Base-by-base conservation (phyloP, 2,113 vertebrate species). In the Diphyllodes magnificus region DNA sequence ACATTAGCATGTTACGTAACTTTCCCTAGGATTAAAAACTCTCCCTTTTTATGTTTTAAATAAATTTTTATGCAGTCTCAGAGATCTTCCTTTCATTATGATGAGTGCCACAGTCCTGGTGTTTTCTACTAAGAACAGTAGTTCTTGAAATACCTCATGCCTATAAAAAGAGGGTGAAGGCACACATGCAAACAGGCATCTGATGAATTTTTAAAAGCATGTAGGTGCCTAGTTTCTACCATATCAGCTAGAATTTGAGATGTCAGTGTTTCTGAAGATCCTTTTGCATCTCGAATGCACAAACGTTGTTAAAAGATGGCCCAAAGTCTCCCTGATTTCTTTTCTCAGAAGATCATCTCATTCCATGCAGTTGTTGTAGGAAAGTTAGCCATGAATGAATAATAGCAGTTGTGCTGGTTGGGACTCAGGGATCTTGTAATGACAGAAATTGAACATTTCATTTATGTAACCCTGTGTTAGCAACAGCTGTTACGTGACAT, bases 391-490 rank as follows among this genome's bases (percentile, higher is more conserved):
- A 50, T 88, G 60, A 96, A 94, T 83, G 90, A 86, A 71, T 85
- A 95, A 92, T 50, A 66, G 88, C 60, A 81, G 44, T 84, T 23
- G 0, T 79, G 90, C 86, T 92, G 88, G 39, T 75, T 68, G 72
- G 69, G 72, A 88, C 72, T 44, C 61, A 35, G 90, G 79, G 44
- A 64, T 80, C 85, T 86, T 66, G 69, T 86, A 93, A 78, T 71
- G 77, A 93, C 82, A 92, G 94, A 65, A 96, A 95, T 53, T 49
- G 44, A 90, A 68, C 79, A 45, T 86, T 92, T 90, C 31, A 69
- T 93, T 91, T 94, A 95, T 92, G 85, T 93, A 97, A 96, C 89
- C 56, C 44, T 66, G 40, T 69, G 81, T 59, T 88, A 90, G 88
- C 78, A 94, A 64, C 83, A 93, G 88, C 75, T 25, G 2, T 59